Base-by-base conservation (phyloP, 2,888 invertebrate genomes). In the Euclidia mi region DNA sequence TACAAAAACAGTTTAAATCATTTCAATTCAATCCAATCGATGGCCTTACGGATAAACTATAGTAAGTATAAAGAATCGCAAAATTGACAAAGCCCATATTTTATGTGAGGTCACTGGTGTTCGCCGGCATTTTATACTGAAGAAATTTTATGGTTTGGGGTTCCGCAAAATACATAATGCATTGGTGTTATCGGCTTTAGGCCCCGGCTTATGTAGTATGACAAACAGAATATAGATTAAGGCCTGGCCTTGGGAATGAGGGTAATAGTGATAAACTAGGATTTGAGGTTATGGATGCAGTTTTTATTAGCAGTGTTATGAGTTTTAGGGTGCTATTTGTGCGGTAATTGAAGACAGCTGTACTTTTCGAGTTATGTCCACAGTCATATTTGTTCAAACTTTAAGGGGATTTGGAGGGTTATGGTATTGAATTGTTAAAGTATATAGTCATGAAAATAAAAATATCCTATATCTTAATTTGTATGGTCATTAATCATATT, bases 151-250 rank as follows among this genome's bases (percentile, higher is more conserved):
- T 73, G 51, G 53, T 34, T 32, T 41, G 40, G 57, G 37, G 20
- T 42, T 20, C 41, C 25, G 28, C 41, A 42, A 60, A 56, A 71
- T 71, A 68, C 69, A 71, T 71, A 64, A 71, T 71, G 69, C 69
- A 71, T 44, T 2, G 15, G 6, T 6, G 31, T 20, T 64, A 64
- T 58, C 59, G 9, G 15, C 47, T 48, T 6, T 49, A 45, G 74
- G 52, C 62, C 44, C 6, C 9, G 53, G 57, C 65, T 73, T 73
- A 71, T 60, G 51, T 71, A 56, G 65, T 47, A 47, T 47, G 31
- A 37, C 37, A 37, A 18, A 52, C 20, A 3, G 31, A 40, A 15
- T 42, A 42, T 31, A 25, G 20, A 25, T 25, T 25, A 7, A 25
- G 20, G 20, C 20, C 20, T 25, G 20, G 3, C 20, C 31, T 32